Conservation (phyloP, 2,113 vertebrate species). For the Rhinichthys klamathensis region DNA sequence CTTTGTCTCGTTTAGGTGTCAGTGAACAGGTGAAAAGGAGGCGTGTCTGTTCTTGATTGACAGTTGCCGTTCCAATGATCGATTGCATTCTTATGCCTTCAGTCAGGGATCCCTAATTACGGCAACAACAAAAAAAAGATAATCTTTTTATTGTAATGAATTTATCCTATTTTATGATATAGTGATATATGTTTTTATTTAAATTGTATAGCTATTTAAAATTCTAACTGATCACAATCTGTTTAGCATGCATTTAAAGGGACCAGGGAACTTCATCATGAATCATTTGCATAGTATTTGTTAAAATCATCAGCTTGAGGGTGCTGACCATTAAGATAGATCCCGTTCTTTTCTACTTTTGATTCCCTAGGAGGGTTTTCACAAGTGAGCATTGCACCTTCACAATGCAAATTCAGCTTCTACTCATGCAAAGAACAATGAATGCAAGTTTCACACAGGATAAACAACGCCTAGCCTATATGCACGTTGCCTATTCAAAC, state of each 20-base stretch:
- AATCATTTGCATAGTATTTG: not conserved
- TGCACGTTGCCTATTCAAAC: not conserved
- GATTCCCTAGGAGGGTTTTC: not conserved
- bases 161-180: not conserved
- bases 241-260: not conserved
- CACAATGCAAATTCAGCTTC: constrained; percentile 25
- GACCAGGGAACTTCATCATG: not conserved
- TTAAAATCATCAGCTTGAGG: not conserved
- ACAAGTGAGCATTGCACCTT: constrained; percentile 4
- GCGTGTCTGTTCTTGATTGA: constrained; percentile 27
- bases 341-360: not conserved
- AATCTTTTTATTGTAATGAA: not conserved
- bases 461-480: not conserved
- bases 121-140: no score
- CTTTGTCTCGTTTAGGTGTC: not conserved
- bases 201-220: not conserved
- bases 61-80: not conserved
- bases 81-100: not conserved
- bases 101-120: not conserved
- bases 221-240: not conserved
- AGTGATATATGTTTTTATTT: not conserved
- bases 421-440: constrained; percentile 37
- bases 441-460: not conserved
- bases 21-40: not conserved
- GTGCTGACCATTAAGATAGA: not conserved